phyloP scores from a whole-genome alignment of 2,888 invertebrate genomes.

The Cenopis cana region DNA sequence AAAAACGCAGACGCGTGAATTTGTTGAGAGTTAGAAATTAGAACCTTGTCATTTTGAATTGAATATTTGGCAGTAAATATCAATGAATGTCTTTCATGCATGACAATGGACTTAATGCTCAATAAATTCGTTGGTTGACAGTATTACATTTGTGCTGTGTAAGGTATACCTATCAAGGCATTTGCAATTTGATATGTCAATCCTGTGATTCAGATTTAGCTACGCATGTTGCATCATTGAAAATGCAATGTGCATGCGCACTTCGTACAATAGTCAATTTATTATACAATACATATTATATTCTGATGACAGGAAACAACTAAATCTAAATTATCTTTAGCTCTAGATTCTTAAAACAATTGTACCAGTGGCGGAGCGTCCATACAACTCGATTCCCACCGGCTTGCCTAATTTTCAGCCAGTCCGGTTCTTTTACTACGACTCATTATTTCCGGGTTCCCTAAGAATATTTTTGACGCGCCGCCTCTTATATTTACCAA shows the following conservation, averaged over 20 bases:
- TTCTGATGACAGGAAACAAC: too few species aligned
- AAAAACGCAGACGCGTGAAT: too few species aligned
- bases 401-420: too few species aligned
- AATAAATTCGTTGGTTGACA: not conserved
- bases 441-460: too few species aligned
- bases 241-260: conserved; percentile 8
- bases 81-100: not conserved
- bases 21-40: not conserved
- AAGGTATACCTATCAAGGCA: not conserved
- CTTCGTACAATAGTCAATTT: not conserved
- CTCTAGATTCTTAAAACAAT: not conserved
- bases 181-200: conserved; percentile 13
- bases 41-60: not conserved
- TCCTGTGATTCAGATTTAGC: not conserved
- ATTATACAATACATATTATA: not conserved
- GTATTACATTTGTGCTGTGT: not conserved
- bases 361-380: too few species aligned
- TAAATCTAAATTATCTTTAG: not conserved
- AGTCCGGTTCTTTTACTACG: too few species aligned
- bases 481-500: too few species aligned
- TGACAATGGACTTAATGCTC: not conserved
- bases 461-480: too few species aligned
- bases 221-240: conserved; percentile 13
- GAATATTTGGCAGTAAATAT: not conserved
- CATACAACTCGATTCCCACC: too few species aligned